These are phyloP conservation scores for Podabrus alpinus DNA, from an alignment of 2,888 invertebrate species.

Conservation along the genomic window DNA sequence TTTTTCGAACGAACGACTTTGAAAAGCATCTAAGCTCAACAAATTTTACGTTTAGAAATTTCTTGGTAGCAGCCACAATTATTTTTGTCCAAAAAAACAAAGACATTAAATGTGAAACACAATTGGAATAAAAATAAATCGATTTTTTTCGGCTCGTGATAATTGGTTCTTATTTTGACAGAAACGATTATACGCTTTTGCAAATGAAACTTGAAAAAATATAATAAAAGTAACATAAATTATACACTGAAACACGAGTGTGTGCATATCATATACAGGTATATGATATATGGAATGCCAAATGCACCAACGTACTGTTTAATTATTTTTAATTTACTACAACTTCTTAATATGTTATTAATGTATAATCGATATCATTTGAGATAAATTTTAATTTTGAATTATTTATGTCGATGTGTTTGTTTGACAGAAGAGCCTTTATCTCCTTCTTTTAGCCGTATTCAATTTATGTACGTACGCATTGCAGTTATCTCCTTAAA, in stretches of 20 bases:
- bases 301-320: slow-evolving; percentile 42
- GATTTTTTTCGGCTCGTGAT: slow-evolving; percentile 14
- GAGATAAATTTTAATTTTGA: slow-evolving; percentile 39
- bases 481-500: background rate
- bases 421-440: background rate
- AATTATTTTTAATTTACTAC: slow-evolving; percentile 53
- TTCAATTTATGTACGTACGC: background rate
- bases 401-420: slow-evolving; percentile 13
- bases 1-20: background rate
- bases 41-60: background rate
- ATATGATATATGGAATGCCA: slow-evolving; percentile 32
- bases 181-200: slow-evolving; percentile 20
- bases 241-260: slow-evolving; percentile 21
- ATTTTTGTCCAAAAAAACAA: background rate
- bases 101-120: background rate
- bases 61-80: background rate
- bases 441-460: background rate
- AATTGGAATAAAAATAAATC: background rate
- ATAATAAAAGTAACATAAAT: slow-evolving; percentile 29
- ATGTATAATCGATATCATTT: slow-evolving; percentile 50
- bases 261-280: slow-evolving; percentile 20
- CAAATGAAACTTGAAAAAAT: slow-evolving; percentile 19
- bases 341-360: slow-evolving; percentile 50
- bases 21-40: background rate
- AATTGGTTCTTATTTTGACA: slow-evolving; percentile 22